Evolutionary conservation across 2,113 vertebrate genomes (phyloP).

Genomic region (Heptranchias perlo): DNA sequence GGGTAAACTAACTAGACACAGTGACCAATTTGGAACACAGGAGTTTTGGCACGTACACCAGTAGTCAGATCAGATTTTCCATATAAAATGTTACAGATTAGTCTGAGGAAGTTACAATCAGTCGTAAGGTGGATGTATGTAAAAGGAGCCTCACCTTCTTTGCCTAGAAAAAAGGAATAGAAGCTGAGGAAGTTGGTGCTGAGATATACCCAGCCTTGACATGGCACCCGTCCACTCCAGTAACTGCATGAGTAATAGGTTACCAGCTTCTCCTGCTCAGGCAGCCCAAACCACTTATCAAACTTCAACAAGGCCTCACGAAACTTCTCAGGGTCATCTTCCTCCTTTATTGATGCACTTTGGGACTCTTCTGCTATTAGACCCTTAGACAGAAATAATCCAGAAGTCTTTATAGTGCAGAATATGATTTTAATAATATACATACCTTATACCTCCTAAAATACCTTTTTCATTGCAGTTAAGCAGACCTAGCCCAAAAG

Average conservation of each 20-base stretch:
- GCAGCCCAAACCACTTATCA: conserved; percentile 87
- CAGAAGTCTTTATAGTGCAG: conserved; percentile 32
- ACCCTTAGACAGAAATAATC: conserved; percentile 62
- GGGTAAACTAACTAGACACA: background rate
- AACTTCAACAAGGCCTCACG: conserved; percentile 87
- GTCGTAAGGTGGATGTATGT: background rate
- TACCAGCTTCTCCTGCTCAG: conserved; percentile 84
- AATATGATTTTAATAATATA: background rate
- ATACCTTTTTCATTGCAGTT: background rate
- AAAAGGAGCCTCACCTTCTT: conserved; percentile 70
- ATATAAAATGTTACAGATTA: background rate
- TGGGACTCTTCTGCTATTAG: conserved; percentile 93
- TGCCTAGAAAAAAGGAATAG: conserved; percentile 90
- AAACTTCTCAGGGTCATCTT: conserved; percentile 93
- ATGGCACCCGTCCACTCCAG: conserved; percentile 91
- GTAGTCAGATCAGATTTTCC: background rate
- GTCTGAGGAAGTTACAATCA: background rate
- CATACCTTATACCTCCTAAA: background rate
- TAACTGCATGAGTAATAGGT: conserved; percentile 98
- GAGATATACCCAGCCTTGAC: conserved; percentile 97
- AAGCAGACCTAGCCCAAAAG: background rate
- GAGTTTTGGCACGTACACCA: background rate
- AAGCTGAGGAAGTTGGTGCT: conserved; percentile 96
- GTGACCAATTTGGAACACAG: background rate
- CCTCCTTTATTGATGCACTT: conserved; percentile 73